Evolutionary conservation across 2,113 vertebrate species (phyloP).

Genomic region (Hirundichthys speculiger): DNA sequence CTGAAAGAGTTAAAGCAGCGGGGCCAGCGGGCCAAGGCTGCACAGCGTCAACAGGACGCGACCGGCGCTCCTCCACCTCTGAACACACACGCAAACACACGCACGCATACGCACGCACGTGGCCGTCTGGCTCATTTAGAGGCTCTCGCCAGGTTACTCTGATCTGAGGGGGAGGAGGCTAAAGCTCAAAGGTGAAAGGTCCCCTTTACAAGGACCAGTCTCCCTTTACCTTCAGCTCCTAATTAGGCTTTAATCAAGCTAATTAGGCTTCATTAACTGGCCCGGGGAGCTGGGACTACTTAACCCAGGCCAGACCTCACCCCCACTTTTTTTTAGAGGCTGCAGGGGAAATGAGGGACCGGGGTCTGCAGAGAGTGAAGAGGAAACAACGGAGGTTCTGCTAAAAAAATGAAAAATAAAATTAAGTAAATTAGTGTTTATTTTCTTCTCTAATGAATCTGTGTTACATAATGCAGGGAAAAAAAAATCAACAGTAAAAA

Average conservation of each 20-base stretch:
- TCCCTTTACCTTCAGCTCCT: slow-evolving; percentile 49
- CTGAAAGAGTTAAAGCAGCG: slow-evolving; percentile 39
- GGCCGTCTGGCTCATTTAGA: slow-evolving; percentile 50
- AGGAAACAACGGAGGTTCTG: neutral
- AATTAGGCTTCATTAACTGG: slow-evolving; percentile 77
- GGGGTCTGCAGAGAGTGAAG: neutral
- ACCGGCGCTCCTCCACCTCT: slow-evolving; percentile 14
- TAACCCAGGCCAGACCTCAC: slow-evolving; percentile 57
- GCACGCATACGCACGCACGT: slow-evolving; percentile 1
- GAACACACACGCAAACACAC: slow-evolving; percentile 20
- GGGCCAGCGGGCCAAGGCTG: slow-evolving; percentile 38
- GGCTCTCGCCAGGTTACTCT: slow-evolving; percentile 58
- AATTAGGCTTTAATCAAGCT: slow-evolving; percentile 80
- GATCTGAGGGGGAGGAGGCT: slow-evolving; percentile 49
- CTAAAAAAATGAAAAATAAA: neutral
- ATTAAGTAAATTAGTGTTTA: too few species aligned
- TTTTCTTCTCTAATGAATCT: too few species aligned
- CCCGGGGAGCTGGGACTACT: slow-evolving; percentile 40
- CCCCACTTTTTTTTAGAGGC: slow-evolving; percentile 36
- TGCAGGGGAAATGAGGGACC: slow-evolving; percentile 5
- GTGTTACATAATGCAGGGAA: neutral
- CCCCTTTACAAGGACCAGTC: slow-evolving; percentile 54
- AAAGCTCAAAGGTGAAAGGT: slow-evolving; percentile 74
- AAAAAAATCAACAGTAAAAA: too few species aligned
- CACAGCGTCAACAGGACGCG: slow-evolving; percentile 54